Evolutionary conservation across 2,888 invertebrate genomes (phyloP).

Genomic region (Hirtodrosophila alboralis): DNA sequence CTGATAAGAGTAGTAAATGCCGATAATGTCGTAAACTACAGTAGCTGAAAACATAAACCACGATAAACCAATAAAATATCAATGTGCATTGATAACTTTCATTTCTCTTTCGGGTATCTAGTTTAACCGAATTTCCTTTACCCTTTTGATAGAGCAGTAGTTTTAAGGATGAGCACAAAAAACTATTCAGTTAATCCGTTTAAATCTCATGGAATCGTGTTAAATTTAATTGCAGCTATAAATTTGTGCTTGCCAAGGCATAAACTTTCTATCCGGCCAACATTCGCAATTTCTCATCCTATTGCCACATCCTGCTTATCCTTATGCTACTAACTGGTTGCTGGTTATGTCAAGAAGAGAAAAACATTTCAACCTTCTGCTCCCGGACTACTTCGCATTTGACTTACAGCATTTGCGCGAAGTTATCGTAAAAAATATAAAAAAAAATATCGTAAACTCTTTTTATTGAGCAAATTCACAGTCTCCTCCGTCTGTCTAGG

Average conservation of each 20-base stretch:
- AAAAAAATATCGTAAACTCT: constrained; percentile 67
- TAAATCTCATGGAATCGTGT: constrained; percentile 74
- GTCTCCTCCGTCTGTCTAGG: constrained; percentile 9
- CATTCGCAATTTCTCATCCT: neutral
- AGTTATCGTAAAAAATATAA: constrained; percentile 66
- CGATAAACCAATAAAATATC: constrained; percentile 75
- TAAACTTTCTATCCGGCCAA: constrained; percentile 70
- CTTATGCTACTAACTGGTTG: constrained; percentile 36
- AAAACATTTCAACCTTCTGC: constrained; percentile 63
- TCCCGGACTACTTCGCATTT: constrained; percentile 61
- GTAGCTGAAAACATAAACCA: constrained; percentile 53
- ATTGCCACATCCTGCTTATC: constrained; percentile 7
- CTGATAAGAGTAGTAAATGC: constrained; percentile 39
- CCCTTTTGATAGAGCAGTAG: constrained; percentile 26
- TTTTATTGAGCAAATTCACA: constrained; percentile 56
- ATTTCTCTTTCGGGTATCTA: constrained; percentile 7
- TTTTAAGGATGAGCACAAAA: constrained; percentile 44
- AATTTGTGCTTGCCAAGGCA: constrained; percentile 63
- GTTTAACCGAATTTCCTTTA: constrained; percentile 22
- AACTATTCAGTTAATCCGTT: constrained; percentile 76
- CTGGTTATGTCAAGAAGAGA: constrained; percentile 58
- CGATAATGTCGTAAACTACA: constrained; percentile 27
- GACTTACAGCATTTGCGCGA: constrained; percentile 67
- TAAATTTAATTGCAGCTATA: constrained; percentile 78
- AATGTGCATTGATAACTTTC: constrained; percentile 48